phyloP scores from a whole-genome alignment of 2,113 vertebrate species.

The Meriones unguiculatus region DNA sequence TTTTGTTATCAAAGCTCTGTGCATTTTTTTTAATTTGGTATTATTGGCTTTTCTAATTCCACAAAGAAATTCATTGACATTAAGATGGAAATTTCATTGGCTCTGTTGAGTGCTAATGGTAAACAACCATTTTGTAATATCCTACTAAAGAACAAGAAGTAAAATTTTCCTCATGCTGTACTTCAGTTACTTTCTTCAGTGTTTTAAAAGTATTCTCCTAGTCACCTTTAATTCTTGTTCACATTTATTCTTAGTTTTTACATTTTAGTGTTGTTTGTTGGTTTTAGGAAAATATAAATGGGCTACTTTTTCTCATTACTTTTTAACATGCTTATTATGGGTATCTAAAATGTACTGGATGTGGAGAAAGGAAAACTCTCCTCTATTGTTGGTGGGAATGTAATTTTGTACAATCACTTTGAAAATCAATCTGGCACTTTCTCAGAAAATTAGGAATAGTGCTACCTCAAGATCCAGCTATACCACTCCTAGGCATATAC shows the following conservation, averaged over 20 bases:
- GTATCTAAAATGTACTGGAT: background rate
- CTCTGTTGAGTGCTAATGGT: background rate
- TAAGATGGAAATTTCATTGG: background rate
- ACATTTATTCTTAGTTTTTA: background rate
- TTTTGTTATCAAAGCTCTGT: background rate
- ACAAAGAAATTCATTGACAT: background rate
- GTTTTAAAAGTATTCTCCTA: background rate
- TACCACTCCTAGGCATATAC: too few relatives aligned
- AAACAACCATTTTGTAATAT: background rate
- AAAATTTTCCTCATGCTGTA: background rate
- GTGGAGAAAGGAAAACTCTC: too few relatives aligned
- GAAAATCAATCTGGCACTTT: too few relatives aligned
- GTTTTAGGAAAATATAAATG: background rate
- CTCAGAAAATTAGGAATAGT: too few relatives aligned
- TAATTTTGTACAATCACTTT: too few relatives aligned
- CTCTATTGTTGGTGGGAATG: too few relatives aligned
- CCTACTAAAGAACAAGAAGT: too few relatives aligned
- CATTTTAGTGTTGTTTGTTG: background rate
- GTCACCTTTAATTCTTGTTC: too few relatives aligned
- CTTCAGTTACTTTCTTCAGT: background rate
- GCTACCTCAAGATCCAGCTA: too few relatives aligned
- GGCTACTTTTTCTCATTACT: background rate
- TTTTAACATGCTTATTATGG: background rate
- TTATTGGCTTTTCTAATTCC: background rate
- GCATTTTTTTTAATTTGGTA: background rate